These are phyloP conservation scores for Schizopygopsis malacanthus DNA, from an alignment of 2,797 vertebrate species.

Conservation along the genomic window DNA sequence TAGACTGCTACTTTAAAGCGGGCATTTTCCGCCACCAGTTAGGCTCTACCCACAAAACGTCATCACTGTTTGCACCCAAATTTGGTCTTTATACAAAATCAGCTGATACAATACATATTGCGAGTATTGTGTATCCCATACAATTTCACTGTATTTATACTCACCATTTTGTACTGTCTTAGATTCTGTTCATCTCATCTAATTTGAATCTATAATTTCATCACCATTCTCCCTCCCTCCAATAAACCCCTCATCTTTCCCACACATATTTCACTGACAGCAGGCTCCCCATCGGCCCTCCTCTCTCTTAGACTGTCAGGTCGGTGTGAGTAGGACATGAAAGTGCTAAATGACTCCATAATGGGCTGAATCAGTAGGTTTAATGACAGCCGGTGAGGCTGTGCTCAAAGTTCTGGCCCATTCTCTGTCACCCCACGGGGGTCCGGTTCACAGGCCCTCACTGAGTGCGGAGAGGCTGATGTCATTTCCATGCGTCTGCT, in stretches of 20 bases:
- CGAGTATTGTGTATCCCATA: not conserved
- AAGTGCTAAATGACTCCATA: constrained; percentile 37
- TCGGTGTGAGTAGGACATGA: constrained; percentile 28
- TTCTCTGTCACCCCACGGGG: constrained; percentile 33
- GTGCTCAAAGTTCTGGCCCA: constrained; percentile 17
- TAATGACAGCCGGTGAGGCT: constrained; percentile 34
- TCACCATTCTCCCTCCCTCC: not conserved
- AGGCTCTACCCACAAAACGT: not conserved
- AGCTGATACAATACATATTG: not conserved
- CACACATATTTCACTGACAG: constrained; percentile 34
- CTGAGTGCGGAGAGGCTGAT: constrained; percentile 40
- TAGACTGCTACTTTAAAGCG: too few species aligned
- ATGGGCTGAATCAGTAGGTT: constrained; percentile 33
- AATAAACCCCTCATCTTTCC: constrained; percentile 17
- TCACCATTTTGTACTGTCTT: not conserved
- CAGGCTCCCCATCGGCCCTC: constrained; percentile 10
- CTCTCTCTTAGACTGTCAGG: constrained; percentile 4
- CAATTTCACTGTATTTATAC: not conserved
- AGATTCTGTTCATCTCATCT: not conserved
- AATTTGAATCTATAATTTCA: not conserved
- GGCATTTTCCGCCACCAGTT: not conserved
- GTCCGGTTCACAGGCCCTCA: constrained; percentile 45
- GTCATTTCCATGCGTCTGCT: constrained; percentile 44
- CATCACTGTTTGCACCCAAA: not conserved
- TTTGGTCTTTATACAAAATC: not conserved